Base-by-base conservation (phyloP, 2,797 vertebrate genomes). In the Acomys russatus region DNA sequence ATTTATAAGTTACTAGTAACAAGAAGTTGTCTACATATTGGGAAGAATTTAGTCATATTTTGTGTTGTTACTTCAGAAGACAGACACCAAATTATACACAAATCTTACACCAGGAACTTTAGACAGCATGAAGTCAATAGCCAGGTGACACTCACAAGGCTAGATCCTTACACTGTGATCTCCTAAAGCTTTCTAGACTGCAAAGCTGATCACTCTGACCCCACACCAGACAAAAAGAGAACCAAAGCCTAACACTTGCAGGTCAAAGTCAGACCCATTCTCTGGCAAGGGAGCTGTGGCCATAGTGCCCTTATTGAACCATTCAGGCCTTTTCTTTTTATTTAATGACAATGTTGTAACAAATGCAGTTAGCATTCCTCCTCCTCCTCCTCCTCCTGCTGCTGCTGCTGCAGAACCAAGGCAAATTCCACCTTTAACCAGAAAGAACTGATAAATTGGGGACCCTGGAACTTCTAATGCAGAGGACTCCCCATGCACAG, bases 201-300 rank as follows among this genome's bases (percentile, higher is more conserved):
- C 96, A 91, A 99, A 98, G 94, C 99, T 99, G 92, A 99, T 98
- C 92, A 99, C 95, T 2, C 99, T 99, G 28, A 99, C 99, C 8
- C 99, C 99, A 0, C 99, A 99, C 99, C 99, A 99, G 0, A 99
- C 99, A 0, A 98, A 99, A 3, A 99, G 98, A 0, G 99, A 99
- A 4, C 99, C 99, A 99, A 99, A 99, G 18, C 99, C 99, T 82
- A 99, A 98, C 2, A 99, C 99, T 70, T 99, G 96, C 89, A 99
- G 97, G 28, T 99, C 99, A 96, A 99, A 98, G 0, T 99, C 99
- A 0, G 99, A 99, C 0, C 99, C 99, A 0, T 98, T 99, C 98
- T 99, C 99, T 0, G 99, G 99, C 49, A 98, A 98, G 1, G 98
- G 98, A 12, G 98, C 98, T 0, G 99, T 99, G 30, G 98, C 98